Evolutionary conservation across 1,140 invertebrate species (phyloP), one percentile per base, ranked within the genome.

Genomic region (Drosophila arizonae): DNA sequence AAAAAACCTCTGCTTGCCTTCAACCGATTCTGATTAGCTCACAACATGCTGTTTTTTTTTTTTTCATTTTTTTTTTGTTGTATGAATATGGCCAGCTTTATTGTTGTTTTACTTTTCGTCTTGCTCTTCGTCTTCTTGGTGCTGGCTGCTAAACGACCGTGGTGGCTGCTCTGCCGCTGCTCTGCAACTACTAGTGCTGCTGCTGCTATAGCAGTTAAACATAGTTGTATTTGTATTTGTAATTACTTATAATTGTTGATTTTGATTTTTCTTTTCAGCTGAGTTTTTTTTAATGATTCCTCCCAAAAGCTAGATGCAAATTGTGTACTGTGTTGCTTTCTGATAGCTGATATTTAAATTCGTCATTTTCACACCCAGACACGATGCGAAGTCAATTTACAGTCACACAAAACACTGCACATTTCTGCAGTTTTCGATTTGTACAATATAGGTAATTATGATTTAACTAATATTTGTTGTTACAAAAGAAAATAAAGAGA

Each of bases 41-140:
- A 75, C 72, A 70, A 70, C 67, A 64, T 71, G 72, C 68, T 75
- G 60, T 46, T 74, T 30, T 30, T 30, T 30, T 39, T 39, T 66
- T 11, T 50, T 28, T 28, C 3, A 3, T 30, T 30, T 39, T 39
- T 66, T 67, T 51, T 15, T 21, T 69, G 15, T 41, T 69, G 64
- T 68, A 61, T 72, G 64, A 72, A 73, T 73, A 73, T 73, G 71
- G 65, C 58, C 72, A 74, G 72, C 72, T 74, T 74, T 74, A 70
- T 65, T 75, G 72, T 75, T 75, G 72, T 71, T 75, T 75, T 65
- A 71, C 67, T 75, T 71, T 65, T 71, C 66, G 72, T 75, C 61
- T 75, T 75, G 64, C 65, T 74, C 72, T 74, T 68, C 71, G 64
- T 33, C 64, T 30, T 73, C 65, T 74, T 70, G 65, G 41, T 63